A percentile compares a stretch with the other conserved stretches of the same genome.
Conservation (phyloP, 1,140 invertebrate genomes). For the Bombyx mandarina region DNA sequence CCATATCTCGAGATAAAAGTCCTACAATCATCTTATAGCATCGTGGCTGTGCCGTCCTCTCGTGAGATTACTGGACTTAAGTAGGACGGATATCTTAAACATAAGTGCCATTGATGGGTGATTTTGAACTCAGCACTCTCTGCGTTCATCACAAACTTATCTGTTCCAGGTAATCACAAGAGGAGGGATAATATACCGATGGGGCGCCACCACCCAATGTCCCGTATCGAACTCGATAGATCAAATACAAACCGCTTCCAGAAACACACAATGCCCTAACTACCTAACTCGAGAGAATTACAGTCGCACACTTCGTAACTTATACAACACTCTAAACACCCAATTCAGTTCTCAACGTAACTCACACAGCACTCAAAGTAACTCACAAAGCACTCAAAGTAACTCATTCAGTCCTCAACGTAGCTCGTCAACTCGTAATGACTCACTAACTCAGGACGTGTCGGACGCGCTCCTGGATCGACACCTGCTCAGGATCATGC, state of each 20-base stretch:
- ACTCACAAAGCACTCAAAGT: not conserved
- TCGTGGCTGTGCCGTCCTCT: too few relatives aligned
- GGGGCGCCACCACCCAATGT: constrained; percentile 61
- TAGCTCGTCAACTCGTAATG: not conserved
- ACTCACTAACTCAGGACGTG: too few relatives aligned
- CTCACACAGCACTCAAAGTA: too few relatives aligned
- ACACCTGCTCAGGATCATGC: constrained; percentile 37
- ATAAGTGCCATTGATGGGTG: too few relatives aligned
- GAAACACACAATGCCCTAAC: constrained; percentile 25
- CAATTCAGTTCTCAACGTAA: too few relatives aligned
- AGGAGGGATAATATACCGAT: constrained; percentile 54
- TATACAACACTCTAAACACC: too few relatives aligned
- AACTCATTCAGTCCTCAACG: not conserved
- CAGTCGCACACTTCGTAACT: not conserved
- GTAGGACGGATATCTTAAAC: too few relatives aligned
- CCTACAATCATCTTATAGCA: too few relatives aligned
- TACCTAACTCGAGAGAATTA: not conserved
- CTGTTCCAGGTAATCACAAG: constrained; percentile 50
- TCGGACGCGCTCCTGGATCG: constrained; percentile 34
- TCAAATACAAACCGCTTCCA: constrained; percentile 25
- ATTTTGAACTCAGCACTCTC: too few relatives aligned
- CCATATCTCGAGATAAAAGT: too few relatives aligned
- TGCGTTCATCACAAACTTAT: too few relatives aligned
- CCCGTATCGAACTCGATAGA: constrained; percentile 27
- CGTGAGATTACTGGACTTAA: too few relatives aligned